phyloP scores from a whole-genome alignment of 2,888 invertebrate species.

The Cephus pygmeus region DNA sequence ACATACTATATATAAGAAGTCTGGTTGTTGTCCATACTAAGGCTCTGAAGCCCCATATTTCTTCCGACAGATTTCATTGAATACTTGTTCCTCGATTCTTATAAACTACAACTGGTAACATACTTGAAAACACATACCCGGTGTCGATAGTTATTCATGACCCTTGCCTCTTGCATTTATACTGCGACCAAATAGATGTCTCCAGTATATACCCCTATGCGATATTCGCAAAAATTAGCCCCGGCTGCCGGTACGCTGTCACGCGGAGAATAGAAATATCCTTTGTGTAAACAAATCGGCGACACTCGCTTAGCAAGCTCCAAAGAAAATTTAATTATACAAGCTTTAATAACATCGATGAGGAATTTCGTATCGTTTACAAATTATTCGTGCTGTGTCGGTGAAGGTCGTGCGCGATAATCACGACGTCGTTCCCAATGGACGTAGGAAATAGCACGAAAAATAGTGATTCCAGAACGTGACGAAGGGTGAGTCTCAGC shows the following conservation, averaged over 20 bases:
- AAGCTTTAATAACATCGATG: neutral
- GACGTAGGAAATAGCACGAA: neutral
- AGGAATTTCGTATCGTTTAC: neutral
- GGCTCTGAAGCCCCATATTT: neutral
- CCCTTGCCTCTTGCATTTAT: neutral
- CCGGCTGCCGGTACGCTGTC: slow-evolving; percentile 8
- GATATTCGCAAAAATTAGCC: slow-evolving; percentile 13
- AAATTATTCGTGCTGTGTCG: neutral
- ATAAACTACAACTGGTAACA: neutral
- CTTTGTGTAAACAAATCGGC: slow-evolving; percentile 21
- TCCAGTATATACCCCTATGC: neutral
- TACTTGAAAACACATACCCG: neutral
- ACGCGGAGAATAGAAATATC: slow-evolving; percentile 6
- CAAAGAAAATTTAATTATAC: neutral
- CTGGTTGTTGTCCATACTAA: neutral
- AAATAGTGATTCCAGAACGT: neutral
- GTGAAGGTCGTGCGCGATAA: neutral
- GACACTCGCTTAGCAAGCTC: neutral
- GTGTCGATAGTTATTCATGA: neutral
- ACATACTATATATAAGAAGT: neutral
- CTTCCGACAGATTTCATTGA: neutral
- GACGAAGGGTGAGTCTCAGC: slow-evolving; percentile 24
- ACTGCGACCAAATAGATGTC: neutral
- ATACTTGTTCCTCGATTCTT: neutral
- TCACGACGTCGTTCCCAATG: neutral